Conservation (phyloP, 2,797 vertebrate genomes). For the Aulostomus chinensis region DNA sequence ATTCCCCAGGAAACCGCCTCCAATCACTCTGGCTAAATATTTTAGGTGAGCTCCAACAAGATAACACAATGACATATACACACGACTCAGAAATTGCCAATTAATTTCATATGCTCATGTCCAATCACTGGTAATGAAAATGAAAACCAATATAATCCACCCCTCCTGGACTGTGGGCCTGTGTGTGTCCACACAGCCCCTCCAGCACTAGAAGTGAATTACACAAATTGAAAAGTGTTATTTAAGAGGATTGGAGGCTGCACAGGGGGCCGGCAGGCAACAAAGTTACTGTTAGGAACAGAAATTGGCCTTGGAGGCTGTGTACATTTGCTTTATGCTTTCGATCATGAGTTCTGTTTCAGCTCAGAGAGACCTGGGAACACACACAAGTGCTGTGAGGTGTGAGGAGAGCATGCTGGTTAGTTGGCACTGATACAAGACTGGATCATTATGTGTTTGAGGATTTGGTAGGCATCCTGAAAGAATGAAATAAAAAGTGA, state of each 20-base stretch:
- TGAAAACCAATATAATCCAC: constrained; percentile 54
- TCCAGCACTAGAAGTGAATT: constrained; percentile 59
- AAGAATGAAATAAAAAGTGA: too few relatives aligned
- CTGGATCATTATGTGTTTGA: too few relatives aligned
- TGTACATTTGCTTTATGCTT: constrained; percentile 46
- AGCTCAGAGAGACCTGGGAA: too few relatives aligned
- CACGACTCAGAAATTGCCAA: constrained; percentile 38
- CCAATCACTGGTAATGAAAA: constrained; percentile 52
- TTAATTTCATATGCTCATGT: constrained; percentile 53
- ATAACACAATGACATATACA: constrained; percentile 18
- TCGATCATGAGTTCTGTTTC: too few relatives aligned
- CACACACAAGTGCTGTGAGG: too few relatives aligned
- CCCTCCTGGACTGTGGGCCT: constrained; percentile 22
- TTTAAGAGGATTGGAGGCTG: constrained; percentile 45
- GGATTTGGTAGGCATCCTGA: too few relatives aligned
- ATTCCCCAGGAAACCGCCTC: constrained; percentile 3
- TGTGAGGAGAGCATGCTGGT: too few relatives aligned
- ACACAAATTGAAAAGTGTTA: constrained; percentile 56
- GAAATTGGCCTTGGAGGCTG: constrained; percentile 48
- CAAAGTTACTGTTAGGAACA: constrained; percentile 49
- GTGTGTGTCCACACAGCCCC: constrained; percentile 29
- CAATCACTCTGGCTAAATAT: constrained; percentile 24
- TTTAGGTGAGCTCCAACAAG: constrained; percentile 21
- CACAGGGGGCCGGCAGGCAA: constrained; percentile 23
- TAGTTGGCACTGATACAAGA: too few relatives aligned